Percentiles rank a stretch among this genome's conserved stretches.
Evolutionary conservation across 64 coral and sea anemone genomes (phyloP).

Genomic region (Montipora cactus): DNA sequence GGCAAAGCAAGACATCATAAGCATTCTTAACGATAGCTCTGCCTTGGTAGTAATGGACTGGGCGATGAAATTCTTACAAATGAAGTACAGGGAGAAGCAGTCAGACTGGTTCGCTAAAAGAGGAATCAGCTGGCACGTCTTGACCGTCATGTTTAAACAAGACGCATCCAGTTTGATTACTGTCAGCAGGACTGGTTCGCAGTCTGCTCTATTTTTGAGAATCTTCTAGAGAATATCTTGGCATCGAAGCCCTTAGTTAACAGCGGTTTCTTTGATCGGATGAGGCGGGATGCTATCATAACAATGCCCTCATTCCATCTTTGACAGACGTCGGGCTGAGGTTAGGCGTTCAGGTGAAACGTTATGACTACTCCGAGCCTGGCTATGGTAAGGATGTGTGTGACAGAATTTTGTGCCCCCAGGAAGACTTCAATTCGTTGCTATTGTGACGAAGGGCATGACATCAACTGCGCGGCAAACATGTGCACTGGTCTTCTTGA

Average conservation of each 20-base stretch:
- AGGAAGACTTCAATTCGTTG: constrained; percentile 1
- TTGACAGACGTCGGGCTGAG: constrained; percentile 31
- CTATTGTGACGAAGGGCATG: constrained; percentile 38
- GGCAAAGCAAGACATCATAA: not conserved
- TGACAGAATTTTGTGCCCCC: constrained; percentile 29
- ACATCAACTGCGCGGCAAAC: not conserved
- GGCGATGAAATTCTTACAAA: too few species aligned
- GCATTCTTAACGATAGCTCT: too few species aligned
- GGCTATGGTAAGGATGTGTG: constrained; percentile 18
- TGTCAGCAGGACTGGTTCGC: constrained; percentile 72
- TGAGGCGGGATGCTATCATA: constrained; percentile 53
- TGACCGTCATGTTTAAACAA: constrained; percentile 2
- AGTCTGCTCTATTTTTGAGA: constrained; percentile 28
- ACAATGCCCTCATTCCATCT: constrained; percentile 34
- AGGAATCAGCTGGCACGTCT: too few species aligned
- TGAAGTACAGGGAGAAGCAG: too few species aligned
- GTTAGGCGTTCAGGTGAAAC: not conserved
- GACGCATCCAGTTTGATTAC: not conserved
- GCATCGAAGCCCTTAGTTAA: constrained; percentile 9
- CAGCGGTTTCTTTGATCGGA: not conserved
- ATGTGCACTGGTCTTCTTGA: constrained; percentile 20
- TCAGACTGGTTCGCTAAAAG: too few species aligned
- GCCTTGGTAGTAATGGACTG: too few species aligned
- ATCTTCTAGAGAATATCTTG: constrained; percentile 23
- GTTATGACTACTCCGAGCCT: constrained; percentile 40